Conservation (phyloP, 2,888 invertebrate genomes). For the Hirtodrosophila histrioides region DNA sequence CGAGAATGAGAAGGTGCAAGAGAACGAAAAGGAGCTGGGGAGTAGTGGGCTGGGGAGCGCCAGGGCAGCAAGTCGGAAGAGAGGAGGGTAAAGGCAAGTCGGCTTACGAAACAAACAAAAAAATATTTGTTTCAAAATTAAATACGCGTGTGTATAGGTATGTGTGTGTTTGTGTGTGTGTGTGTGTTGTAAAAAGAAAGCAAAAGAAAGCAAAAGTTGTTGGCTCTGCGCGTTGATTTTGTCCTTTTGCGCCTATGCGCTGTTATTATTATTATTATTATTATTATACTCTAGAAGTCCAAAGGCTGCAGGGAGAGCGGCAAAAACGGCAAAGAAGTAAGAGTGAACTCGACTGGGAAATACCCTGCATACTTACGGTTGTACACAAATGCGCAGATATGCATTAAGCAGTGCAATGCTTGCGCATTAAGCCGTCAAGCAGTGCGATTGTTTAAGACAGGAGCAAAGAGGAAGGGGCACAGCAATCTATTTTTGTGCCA, state of each 20-base stretch:
- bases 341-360: too few species aligned
- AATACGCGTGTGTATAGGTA: constrained; percentile 51
- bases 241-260: constrained; percentile 48
- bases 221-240: constrained; percentile 54
- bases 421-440: too few species aligned
- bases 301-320: background rate
- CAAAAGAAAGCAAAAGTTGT: constrained; percentile 76
- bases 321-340: background rate
- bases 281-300: constrained; percentile 44
- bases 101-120: constrained; percentile 27
- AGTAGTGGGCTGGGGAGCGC: background rate
- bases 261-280: constrained; percentile 54
- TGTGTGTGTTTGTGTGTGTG: constrained; percentile 10
- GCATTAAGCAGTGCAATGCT: too few species aligned
- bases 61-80: constrained; percentile 12
- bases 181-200: background rate
- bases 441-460: too few species aligned
- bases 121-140: constrained; percentile 74
- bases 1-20: constrained; percentile 7
- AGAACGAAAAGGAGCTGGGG: background rate
- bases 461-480: too few species aligned
- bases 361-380: too few species aligned
- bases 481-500: too few species aligned
- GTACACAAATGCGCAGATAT: too few species aligned
- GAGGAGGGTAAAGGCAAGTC: background rate